Evolutionary conservation across 2,797 vertebrate species (phyloP).

Genomic region (Pterois miles): DNA sequence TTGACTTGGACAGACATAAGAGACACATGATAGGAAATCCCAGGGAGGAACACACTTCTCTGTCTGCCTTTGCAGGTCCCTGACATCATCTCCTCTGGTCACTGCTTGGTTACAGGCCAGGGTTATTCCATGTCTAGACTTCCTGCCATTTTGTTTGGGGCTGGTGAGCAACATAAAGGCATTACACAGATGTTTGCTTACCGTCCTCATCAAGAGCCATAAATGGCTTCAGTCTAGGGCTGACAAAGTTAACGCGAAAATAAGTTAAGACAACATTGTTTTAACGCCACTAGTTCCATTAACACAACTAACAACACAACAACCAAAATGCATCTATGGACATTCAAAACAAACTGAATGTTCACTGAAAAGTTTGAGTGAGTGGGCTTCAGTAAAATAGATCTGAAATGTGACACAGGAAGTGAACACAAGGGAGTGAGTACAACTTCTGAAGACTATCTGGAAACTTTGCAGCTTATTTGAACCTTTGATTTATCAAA

Average conservation of each 20-base stretch:
- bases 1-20: constrained; percentile 65
- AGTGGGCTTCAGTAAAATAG: constrained; percentile 14
- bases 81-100: constrained; percentile 72
- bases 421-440: constrained; percentile 42
- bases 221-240: not conserved
- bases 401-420: constrained; percentile 55
- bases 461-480: constrained; percentile 49
- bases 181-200: constrained; percentile 39
- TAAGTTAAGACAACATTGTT: not conserved
- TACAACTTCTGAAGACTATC: constrained; percentile 42
- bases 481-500: constrained; percentile 47
- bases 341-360: constrained; percentile 31
- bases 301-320: not conserved
- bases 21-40: constrained; percentile 71
- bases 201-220: constrained; percentile 1
- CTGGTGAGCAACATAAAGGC: constrained; percentile 1
- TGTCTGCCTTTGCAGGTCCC: constrained; percentile 46
- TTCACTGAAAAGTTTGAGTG: not conserved
- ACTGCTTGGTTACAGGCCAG: constrained; percentile 52
- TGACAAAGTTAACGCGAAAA: not conserved
- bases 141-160: constrained; percentile 66
- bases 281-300: too few species aligned
- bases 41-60: constrained; percentile 57
- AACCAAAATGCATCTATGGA: not conserved
- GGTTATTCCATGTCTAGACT: constrained; percentile 65